Base-by-base conservation (phyloP, 2,888 invertebrate genomes). In the Rotaria sp. region DNA sequence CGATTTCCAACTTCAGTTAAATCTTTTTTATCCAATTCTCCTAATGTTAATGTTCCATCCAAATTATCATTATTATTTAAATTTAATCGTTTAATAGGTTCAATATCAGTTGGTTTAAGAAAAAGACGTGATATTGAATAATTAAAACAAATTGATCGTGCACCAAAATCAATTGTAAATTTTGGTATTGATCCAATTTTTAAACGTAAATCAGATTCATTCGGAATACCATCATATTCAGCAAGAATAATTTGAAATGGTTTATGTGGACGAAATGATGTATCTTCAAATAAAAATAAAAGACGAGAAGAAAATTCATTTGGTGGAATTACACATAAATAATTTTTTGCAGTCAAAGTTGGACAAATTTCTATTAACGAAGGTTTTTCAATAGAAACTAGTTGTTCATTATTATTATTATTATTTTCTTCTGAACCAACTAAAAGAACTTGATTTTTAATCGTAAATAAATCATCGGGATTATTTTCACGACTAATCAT, bases 401-500 rank as follows among this genome's bases (percentile, higher is more conserved):
- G 15, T 35, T 67, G 30, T 67, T 52, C 52, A 52, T 52, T 8
- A 24, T 21, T 8, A 41, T 41, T 41, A 41, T 41, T 41, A 21
- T 52, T 21, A 24, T n/a, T 30, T 15, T 67, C 67, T 30, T 30
- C 7, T 2, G 26, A 7, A 30, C 35, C 67, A 35, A 35, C 7
- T 80, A 80, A 45, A 5, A 80, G 26, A 45, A 80, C 4, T n/a
- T 45, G 4, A n/a, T 21, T n/a, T 80, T 80, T 80, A 41, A 80
- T 80, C 0, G 45, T 13, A 45, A 80, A 80, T 80, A 45, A n/a
- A 80, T 80, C 45, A 45, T 80, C 15, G 15, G 67, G 67, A 80
- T 80, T n/a, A 45, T 74, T 67, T 59, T 85, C 74, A 5, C 87
- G 86, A 57, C 87, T 87, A 26, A 87, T 87, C n/a, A 87, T 18